phyloP scores from a whole-genome alignment of 2,888 invertebrate genomes.

The Caenorhabditis sulstoni region DNA sequence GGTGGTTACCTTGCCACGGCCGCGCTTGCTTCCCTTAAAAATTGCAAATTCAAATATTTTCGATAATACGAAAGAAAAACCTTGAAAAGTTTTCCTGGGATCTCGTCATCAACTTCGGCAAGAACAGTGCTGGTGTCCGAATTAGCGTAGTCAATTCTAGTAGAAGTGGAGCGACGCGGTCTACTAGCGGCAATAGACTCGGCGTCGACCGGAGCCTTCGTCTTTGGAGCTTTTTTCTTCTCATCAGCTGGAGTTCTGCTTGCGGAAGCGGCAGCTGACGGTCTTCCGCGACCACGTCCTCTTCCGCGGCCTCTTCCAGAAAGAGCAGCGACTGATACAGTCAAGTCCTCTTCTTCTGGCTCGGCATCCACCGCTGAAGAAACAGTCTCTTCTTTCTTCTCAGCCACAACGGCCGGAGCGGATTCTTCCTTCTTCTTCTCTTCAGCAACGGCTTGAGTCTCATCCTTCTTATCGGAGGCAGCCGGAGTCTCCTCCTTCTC shows the following conservation, averaged over 20 bases:
- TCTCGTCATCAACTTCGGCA: conserved; percentile 77
- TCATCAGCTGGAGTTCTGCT: conserved; percentile 27
- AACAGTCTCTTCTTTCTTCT: conserved; percentile 4
- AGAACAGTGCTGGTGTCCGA: conserved; percentile 76
- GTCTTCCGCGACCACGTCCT: conserved; percentile 71
- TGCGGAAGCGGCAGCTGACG: conserved; percentile 29
- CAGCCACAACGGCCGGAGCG: not conserved
- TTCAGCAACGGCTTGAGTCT: not conserved
- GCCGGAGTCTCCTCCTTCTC: conserved; percentile 11
- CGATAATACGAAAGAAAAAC: not conserved
- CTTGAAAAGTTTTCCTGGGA: conserved; percentile 76
- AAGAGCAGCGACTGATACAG: conserved; percentile 19
- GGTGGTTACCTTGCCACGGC: conserved; percentile 29
- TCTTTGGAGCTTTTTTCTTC: conserved; percentile 44
- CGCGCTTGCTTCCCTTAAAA: conserved; percentile 41
- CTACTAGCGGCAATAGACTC: conserved; percentile 72
- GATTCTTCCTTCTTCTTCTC: conserved; percentile 16
- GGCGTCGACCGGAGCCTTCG: conserved; percentile 48
- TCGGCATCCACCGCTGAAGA: conserved; percentile 13
- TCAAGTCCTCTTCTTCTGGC: conserved; percentile 36
- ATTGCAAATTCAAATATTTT: too few relatives aligned
- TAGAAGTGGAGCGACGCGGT: conserved; percentile 76
- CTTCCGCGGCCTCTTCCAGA: conserved; percentile 60
- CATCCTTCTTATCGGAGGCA: not conserved
- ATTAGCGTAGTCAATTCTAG: conserved; percentile 77